Conservation (phyloP, 2,888 invertebrate species). For the Elegia similella region DNA sequence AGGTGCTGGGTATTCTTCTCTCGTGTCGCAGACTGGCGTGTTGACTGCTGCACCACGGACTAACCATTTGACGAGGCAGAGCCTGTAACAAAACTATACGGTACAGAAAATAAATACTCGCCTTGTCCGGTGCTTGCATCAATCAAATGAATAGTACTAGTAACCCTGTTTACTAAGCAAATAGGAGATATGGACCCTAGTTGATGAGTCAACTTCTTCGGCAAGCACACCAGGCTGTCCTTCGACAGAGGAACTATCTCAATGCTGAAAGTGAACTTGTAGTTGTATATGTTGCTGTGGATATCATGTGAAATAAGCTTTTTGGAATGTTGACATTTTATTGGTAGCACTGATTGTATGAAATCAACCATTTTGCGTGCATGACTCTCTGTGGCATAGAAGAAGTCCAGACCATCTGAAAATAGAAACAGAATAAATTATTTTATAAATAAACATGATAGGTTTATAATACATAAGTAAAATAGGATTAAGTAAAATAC, state of each 20-base stretch:
- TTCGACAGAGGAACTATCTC: slow-evolving; percentile 98
- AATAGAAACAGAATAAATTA: neutral
- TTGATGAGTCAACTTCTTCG: slow-evolving; percentile 91
- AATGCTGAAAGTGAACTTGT: slow-evolving; percentile 96
- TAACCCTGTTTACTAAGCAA: slow-evolving; percentile 93
- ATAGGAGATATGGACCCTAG: slow-evolving; percentile 94
- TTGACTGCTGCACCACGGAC: too few species aligned
- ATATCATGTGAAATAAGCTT: slow-evolving; percentile 98
- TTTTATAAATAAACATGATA: neutral
- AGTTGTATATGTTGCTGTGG: slow-evolving; percentile 97
- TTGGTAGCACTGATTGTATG: slow-evolving; percentile 92
- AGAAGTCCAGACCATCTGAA: slow-evolving; percentile 96
- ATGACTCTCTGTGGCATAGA: slow-evolving; percentile 92
- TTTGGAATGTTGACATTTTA: slow-evolving; percentile 93
- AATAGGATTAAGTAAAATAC: too few species aligned
- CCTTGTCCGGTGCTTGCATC: slow-evolving; percentile 94
- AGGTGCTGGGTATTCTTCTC: too few species aligned
- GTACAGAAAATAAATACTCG: slow-evolving; percentile 50
- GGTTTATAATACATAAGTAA: too few species aligned
- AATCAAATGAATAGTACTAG: slow-evolving; percentile 94
- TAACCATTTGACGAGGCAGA: too few species aligned
- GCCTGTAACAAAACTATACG: neutral
- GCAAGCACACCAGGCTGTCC: slow-evolving; percentile 94
- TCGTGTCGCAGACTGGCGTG: too few species aligned
- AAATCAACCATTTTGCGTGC: slow-evolving; percentile 98